Base-by-base conservation (phyloP, 2,888 invertebrate genomes). In the Pegoplata infirma region DNA sequence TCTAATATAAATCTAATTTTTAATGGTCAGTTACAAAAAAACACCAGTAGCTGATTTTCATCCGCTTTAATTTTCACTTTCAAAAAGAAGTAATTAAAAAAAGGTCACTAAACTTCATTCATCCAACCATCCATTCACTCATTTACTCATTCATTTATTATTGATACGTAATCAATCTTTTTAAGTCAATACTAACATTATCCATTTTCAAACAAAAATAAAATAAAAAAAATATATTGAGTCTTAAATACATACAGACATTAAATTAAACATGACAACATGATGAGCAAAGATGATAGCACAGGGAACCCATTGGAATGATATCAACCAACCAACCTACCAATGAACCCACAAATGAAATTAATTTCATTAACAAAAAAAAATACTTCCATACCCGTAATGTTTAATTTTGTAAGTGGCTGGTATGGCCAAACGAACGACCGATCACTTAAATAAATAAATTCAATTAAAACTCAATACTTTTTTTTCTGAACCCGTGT, bases 161-260 rank as follows among this genome's bases (percentile, higher is more conserved):
- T 78, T 78, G 69, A 78, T 78, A 78, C 64, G 69, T 66, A 78
- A 74, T 78, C 78, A 74, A 74, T 78, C 74, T 74, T 47, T 69
- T 53, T 53, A 74, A 69, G 69, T 78, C 69, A 78, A 78, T 66
- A 76, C 28, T 64, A 76, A 69, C 49, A 55, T 23, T 59, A 32
- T 21, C 59, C 46, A 36, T 53, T 25, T 19, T 32, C 51, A 74
- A 67, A 67, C 51, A 59, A n/a, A 55, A 0, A 32, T 14, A 17
- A 47, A 47, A 47, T 14, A 17, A 47, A 47, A n/a, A n/a, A 47
- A 19, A 19, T 19, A 17, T 16, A 19, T 28, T 36, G 12, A 17
- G 17, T 55, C 36, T 69, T 56, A 63, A 61, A 67, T 51, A 72
- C 56, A 58, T 49, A 72, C 61, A 77, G 67, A 77, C 73, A 64